Percentiles rank a stretch among this genome's conserved stretches.
Conservation (phyloP, 2,797 vertebrate species). For the Iguana delicatissima region DNA sequence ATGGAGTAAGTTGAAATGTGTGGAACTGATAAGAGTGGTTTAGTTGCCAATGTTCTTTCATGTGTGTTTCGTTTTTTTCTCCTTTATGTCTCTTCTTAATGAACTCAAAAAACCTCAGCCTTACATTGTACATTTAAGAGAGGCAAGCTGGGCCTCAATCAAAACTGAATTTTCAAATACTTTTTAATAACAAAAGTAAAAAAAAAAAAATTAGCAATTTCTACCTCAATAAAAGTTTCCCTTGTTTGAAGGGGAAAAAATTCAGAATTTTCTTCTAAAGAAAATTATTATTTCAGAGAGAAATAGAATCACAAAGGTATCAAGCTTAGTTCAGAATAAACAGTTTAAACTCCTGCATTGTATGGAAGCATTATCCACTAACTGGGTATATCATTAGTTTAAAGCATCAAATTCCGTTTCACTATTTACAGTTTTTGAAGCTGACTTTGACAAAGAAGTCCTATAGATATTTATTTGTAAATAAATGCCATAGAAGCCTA, state of each 20-base stretch:
- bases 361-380: slow-evolving; percentile 49
- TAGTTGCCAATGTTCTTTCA: background rate
- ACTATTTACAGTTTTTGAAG: slow-evolving; percentile 61
- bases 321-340: slow-evolving; percentile 14
- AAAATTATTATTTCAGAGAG: background rate
- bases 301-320: background rate
- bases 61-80: background rate
- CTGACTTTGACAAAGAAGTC: background rate
- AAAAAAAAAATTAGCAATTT: slow-evolving; percentile 1
- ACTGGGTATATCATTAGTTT: slow-evolving; percentile 42
- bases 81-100: background rate
- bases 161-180: background rate
- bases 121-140: background rate
- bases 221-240: background rate
- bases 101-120: background rate
- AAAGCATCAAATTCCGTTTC: slow-evolving; percentile 66
- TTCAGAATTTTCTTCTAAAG: background rate
- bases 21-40: background rate
- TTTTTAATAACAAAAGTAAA: background rate
- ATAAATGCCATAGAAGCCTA: background rate
- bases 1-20: background rate
- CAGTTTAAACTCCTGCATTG: slow-evolving; percentile 10
- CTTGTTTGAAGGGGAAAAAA: background rate
- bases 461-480: background rate
- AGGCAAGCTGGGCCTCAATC: background rate